phyloP scores from a whole-genome alignment of 1,140 invertebrate species.

The Drosophila ogumai region DNA sequence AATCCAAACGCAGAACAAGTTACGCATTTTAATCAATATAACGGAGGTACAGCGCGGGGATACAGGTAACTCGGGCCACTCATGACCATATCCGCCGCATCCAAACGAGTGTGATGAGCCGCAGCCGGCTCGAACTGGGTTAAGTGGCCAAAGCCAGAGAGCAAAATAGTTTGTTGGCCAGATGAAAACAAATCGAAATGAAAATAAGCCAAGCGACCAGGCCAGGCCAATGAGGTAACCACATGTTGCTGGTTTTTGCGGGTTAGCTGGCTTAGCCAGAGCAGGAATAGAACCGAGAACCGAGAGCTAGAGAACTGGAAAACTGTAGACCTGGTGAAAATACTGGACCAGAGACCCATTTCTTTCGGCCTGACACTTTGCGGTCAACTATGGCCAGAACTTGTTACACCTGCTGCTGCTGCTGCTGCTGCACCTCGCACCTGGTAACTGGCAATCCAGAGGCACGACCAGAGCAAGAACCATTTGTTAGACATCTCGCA shows the following conservation, averaged over 20 bases:
- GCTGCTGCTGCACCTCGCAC: conserved; percentile 1
- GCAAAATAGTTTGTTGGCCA: conserved; percentile 68
- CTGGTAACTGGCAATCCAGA: conserved; percentile 22
- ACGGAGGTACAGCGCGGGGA: conserved; percentile 42
- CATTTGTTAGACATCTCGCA: conserved; percentile 61
- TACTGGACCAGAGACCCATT: conserved; percentile 66
- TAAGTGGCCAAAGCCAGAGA: conserved; percentile 69
- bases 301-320: not conserved
- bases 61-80: conserved; percentile 24
- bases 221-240: conserved; percentile 70
- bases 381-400: conserved; percentile 73
- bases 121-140: conserved; percentile 65
- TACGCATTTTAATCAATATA: conserved; percentile 82
- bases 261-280: conserved; percentile 27
- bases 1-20: conserved; percentile 68
- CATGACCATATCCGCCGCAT: conserved; percentile 59
- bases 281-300: conserved; percentile 36
- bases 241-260: conserved; percentile 59
- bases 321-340: conserved; percentile 43
- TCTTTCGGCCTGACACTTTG: conserved; percentile 71
- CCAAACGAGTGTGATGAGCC: conserved; percentile 57
- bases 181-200: conserved; percentile 70
- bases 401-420: conserved; percentile 75
- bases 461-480: conserved; percentile 23
- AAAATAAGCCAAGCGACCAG: conserved; percentile 60